Evolutionary conservation across 1,140 invertebrate species (phyloP).

Genomic region (Saccostrea cuccullata): DNA sequence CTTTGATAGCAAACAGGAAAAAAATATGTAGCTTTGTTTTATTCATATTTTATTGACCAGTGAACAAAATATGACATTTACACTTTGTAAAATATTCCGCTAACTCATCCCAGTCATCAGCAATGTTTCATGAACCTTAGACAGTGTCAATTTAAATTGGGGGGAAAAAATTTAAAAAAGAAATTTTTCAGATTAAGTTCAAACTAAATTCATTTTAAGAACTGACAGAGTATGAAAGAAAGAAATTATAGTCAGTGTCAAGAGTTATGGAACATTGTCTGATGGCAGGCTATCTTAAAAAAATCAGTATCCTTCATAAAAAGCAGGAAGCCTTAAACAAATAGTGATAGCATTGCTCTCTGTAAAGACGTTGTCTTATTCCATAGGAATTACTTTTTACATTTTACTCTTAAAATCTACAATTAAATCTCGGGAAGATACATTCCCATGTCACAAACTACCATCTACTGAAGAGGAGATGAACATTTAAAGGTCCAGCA

Average conservation of each 20-base stretch:
- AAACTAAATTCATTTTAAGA: no score
- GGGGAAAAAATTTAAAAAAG: not conserved
- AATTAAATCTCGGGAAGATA: not conserved
- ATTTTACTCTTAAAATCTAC: conserved; percentile 1
- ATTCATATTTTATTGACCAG: conserved; percentile 6
- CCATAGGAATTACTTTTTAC: conserved; percentile 12
- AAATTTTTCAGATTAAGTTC: not conserved
- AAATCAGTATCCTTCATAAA: not conserved
- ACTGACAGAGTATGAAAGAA: no score
- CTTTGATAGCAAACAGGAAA: not conserved
- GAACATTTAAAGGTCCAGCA: not conserved
- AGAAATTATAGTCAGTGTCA: not conserved
- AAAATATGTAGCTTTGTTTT: not conserved
- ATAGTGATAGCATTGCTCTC: not conserved
- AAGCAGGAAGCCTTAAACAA: not conserved
- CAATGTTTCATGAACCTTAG: not conserved
- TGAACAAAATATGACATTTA: not conserved
- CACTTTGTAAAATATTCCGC: not conserved
- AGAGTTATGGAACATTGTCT: not conserved
- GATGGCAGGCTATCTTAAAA: not conserved
- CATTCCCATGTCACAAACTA: conserved; percentile 10
- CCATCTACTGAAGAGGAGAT: not conserved
- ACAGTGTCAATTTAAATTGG: not conserved
- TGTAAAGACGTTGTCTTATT: conserved; percentile 5
- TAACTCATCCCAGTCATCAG: not conserved